phyloP scores from a whole-genome alignment of 30 jellyfish, hydroid and myxozoan species.

The Aurelia sp. region DNA sequence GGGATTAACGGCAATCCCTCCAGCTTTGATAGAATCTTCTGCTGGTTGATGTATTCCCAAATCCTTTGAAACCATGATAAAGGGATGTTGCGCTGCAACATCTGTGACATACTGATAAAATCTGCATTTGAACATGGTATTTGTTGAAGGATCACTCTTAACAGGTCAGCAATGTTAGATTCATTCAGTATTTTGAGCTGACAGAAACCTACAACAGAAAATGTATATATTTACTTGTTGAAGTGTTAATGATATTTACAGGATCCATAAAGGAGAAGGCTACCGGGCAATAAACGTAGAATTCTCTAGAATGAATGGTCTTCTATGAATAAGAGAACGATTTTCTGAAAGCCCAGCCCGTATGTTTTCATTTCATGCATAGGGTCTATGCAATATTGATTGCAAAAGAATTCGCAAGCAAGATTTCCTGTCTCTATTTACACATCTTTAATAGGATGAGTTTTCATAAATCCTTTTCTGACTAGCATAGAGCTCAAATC shows the following conservation, averaged over 20 bases:
- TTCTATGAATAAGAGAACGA: no score
- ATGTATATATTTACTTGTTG: no score
- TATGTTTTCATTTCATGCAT: no score
- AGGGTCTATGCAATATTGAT: no score
- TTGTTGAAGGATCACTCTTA: background rate
- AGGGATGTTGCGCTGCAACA: background rate
- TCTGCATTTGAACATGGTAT: background rate
- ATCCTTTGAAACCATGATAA: slow-evolving; percentile 26
- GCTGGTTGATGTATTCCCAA: slow-evolving; percentile 34
- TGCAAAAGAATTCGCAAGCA: no score
- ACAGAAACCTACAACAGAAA: slow-evolving; percentile 12
- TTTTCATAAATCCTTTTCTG: no score
- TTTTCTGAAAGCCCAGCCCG: no score
- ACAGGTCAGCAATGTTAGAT: background rate
- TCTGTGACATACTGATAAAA: background rate
- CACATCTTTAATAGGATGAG: no score
- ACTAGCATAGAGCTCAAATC: no score
- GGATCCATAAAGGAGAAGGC: background rate
- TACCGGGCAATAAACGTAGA: background rate
- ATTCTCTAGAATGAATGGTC: background rate
- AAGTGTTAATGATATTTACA: background rate
- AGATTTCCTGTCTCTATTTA: no score
- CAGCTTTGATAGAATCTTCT: background rate
- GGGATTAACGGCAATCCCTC: slow-evolving; percentile 49
- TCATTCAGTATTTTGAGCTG: slow-evolving; percentile 18